Percentiles rank a stretch among this genome's conserved stretches.
These are phyloP conservation scores for Bellardia pandia DNA, from an alignment of 2,888 invertebrate species.

Conservation along the genomic window DNA sequence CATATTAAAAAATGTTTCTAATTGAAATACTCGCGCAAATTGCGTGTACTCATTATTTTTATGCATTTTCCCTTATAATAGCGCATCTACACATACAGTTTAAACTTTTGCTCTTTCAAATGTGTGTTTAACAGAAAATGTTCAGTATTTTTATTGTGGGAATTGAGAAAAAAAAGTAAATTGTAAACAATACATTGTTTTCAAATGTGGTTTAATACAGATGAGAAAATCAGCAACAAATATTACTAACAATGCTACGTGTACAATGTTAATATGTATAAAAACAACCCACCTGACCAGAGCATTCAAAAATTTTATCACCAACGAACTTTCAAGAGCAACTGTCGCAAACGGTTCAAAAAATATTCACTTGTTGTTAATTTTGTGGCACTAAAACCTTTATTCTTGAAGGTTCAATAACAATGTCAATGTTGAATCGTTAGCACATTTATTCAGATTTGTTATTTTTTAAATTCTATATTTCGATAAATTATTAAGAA, in stretches of 20 bases:
- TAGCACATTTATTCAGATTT: too few species aligned
- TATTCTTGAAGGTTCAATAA: too few species aligned
- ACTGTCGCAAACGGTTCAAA: too few species aligned
- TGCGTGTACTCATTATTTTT: neutral
- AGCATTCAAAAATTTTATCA: too few species aligned
- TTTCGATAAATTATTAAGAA: too few species aligned
- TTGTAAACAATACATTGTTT: slow-evolving; percentile 10
- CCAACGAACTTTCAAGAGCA: too few species aligned
- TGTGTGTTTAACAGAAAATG: neutral
- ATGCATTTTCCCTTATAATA: neutral
- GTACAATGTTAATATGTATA: neutral
- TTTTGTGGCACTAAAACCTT: too few species aligned
- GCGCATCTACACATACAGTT: neutral
- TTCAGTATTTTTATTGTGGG: neutral
- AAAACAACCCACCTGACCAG: too few species aligned
- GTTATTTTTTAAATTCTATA: too few species aligned
- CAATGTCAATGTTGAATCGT: too few species aligned
- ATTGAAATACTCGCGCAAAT: neutral
- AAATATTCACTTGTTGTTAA: too few species aligned
- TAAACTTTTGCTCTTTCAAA: neutral
- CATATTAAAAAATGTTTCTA: slow-evolving; percentile 3
- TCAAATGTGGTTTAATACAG: slow-evolving; percentile 46
- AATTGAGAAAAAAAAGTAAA: neutral
- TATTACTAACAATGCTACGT: neutral
- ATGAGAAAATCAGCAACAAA: slow-evolving; percentile 7